Percentiles rank a stretch among this genome's conserved stretches.
These are phyloP conservation scores for Periphyllus acericola DNA, from an alignment of 2,888 invertebrate genomes.

Conservation along the genomic window DNA sequence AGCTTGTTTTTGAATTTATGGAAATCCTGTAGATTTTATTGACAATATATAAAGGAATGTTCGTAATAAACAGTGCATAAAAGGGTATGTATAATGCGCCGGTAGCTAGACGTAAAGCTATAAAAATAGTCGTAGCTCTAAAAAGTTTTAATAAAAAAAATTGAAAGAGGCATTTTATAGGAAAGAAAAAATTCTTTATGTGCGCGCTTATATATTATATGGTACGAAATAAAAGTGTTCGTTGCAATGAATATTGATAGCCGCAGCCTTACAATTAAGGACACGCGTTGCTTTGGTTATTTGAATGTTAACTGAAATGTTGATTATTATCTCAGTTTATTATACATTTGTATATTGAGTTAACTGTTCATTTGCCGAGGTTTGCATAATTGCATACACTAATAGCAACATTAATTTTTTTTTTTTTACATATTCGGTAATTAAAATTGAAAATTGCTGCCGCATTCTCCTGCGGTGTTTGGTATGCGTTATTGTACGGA, in stretches of 20 bases:
- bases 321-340: not conserved
- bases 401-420: not conserved
- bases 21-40: conserved; percentile 33
- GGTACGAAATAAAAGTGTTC: not conserved
- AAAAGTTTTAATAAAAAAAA: conserved; percentile 28
- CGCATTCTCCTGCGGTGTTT: not conserved
- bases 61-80: conserved; percentile 29
- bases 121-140: conserved; percentile 32
- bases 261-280: not conserved
- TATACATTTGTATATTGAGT: not conserved
- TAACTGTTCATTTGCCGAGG: not conserved
- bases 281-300: not conserved
- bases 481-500: not conserved
- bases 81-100: not conserved
- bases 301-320: not conserved
- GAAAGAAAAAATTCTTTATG: not conserved
- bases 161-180: not conserved
- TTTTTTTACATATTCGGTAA: not conserved
- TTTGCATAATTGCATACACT: not conserved
- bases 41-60: conserved; percentile 32
- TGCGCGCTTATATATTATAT: too few species aligned
- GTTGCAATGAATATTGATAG: not conserved
- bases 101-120: conserved; percentile 12
- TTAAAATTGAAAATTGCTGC: not conserved
- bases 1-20: not conserved